Evolutionary conservation across 2,113 vertebrate species (phyloP).

Genomic region (Lepisosteus oculatus): DNA sequence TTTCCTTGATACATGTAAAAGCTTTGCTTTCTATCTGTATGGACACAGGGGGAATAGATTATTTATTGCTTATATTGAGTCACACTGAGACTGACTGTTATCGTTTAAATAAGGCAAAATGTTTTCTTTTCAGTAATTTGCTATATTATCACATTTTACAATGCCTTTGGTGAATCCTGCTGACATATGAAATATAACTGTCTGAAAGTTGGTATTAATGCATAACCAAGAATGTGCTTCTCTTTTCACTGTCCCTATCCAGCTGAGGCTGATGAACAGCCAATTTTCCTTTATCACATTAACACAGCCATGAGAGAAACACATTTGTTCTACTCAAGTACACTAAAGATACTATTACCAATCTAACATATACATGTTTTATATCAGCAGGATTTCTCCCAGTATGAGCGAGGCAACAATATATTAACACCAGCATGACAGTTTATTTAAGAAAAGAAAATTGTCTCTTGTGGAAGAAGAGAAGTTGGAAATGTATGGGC

Average conservation of each 20-base stretch:
- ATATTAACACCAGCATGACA: constrained; percentile 99
- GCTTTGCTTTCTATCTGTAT: constrained; percentile 28
- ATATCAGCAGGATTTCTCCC: constrained; percentile 92
- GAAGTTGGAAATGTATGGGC: constrained; percentile 87
- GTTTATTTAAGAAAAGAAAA: constrained; percentile 99
- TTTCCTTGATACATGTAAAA: constrained; percentile 35
- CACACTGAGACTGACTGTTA: constrained; percentile 73
- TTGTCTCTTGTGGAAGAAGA: constrained; percentile 91
- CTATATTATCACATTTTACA: constrained; percentile 86
- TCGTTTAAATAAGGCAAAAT: constrained; percentile 88
- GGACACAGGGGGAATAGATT: constrained; percentile 36
- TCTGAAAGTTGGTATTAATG: constrained; percentile 78
- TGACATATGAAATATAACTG: constrained; percentile 81
- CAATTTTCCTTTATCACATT: constrained; percentile 99
- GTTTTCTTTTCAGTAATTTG: constrained; percentile 83
- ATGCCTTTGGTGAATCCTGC: constrained; percentile 67
- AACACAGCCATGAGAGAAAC: constrained; percentile 91
- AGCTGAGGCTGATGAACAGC: constrained; percentile 94
- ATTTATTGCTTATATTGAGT: constrained; percentile 39
- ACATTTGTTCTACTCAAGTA: constrained; percentile 99
- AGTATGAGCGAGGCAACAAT: constrained; percentile 90
- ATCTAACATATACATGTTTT: constrained; percentile 99
- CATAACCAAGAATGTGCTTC: constrained; percentile 75
- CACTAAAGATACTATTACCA: constrained; percentile 99
- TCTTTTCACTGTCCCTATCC: constrained; percentile 75